phyloP scores from a whole-genome alignment of 1,140 invertebrate genomes.

The Lanistes nyassanus region DNA sequence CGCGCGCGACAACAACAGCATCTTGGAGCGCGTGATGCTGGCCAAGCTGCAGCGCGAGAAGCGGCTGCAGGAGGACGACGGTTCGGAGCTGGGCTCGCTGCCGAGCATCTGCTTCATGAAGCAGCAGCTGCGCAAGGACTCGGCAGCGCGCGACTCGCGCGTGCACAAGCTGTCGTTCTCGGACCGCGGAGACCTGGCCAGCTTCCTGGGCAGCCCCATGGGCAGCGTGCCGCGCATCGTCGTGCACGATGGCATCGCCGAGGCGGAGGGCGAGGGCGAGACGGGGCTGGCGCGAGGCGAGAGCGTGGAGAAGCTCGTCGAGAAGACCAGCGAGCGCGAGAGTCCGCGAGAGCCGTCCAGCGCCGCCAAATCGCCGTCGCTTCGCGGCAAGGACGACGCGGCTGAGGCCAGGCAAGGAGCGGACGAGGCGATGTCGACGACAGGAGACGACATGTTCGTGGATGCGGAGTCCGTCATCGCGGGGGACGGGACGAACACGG shows the following conservation, averaged over 20 bases:
- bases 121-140: slow-evolving; percentile 35
- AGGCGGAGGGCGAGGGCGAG: not conserved
- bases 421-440: not conserved
- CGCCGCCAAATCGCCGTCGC: not conserved
- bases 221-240: slow-evolving; percentile 39
- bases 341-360: not conserved
- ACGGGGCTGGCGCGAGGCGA: not conserved
- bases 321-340: not conserved
- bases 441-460: not conserved
- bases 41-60: slow-evolving; percentile 66
- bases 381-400: not conserved
- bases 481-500: slow-evolving; percentile 27
- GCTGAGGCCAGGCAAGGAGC: not conserved
- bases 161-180: slow-evolving; percentile 48
- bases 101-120: slow-evolving; percentile 56
- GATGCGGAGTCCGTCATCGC: slow-evolving; percentile 12
- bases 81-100: slow-evolving; percentile 56
- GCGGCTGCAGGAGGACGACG: slow-evolving; percentile 56
- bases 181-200: slow-evolving; percentile 40
- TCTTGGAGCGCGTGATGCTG: slow-evolving; percentile 73
- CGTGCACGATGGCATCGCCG: slow-evolving; percentile 23
- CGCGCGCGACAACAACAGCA: slow-evolving; percentile 38
- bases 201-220: slow-evolving; percentile 28
- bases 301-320: not conserved
- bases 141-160: slow-evolving; percentile 4